Base-by-base conservation (phyloP, 2,888 invertebrate species). In the Erebia palarica region DNA sequence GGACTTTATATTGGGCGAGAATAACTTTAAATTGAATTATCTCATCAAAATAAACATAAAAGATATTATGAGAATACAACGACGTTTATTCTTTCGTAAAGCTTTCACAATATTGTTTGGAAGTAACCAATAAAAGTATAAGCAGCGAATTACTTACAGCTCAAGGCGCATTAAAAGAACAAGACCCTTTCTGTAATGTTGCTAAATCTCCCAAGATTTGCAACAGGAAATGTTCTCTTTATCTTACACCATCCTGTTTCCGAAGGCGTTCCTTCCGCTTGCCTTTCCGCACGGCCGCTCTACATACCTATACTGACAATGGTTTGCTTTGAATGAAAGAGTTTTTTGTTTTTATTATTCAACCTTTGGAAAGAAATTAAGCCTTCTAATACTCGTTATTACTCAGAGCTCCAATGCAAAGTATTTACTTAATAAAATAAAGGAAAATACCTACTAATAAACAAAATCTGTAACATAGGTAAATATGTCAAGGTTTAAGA, bases 211-310 rank as follows among this genome's bases (percentile, higher is more conserved):
- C 84, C 86, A 84, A 89, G 90, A 87, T 89, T 88, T 86, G 89
- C 87, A 85, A 89, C 88, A 91, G 92, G 92, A 92, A 92, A 92
- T 91, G 91, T 91, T 91, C 91, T 87, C 92, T 92, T 91, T 92
- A 92, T 93, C 92, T 92, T 91, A 90, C 87, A 90, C 90, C 90
- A 91, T 91, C 90, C 91, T 84, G 87, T 86, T 91, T 90, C 91
- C 91, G 87, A 77, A 90, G 86, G 83, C 86, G 84, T 82, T 87
- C 86, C 89, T 91, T 90, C 92, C 90, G 89, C 82, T 83, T 84
- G 78, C 80, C 84, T 82, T 89, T 89, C 86, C 91, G 86, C 75
- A 61, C 71, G 73, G 72, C 75, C 84, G 86, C 86, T 83, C 86
- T 85, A 85, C 87, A 87, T 86, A 86, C 84, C 87, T 88, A 89